Percentiles rank a stretch among this genome's conserved stretches.
Conservation (phyloP, 2,113 vertebrate genomes). For the Sinocyclocheilus anophthalmus region DNA sequence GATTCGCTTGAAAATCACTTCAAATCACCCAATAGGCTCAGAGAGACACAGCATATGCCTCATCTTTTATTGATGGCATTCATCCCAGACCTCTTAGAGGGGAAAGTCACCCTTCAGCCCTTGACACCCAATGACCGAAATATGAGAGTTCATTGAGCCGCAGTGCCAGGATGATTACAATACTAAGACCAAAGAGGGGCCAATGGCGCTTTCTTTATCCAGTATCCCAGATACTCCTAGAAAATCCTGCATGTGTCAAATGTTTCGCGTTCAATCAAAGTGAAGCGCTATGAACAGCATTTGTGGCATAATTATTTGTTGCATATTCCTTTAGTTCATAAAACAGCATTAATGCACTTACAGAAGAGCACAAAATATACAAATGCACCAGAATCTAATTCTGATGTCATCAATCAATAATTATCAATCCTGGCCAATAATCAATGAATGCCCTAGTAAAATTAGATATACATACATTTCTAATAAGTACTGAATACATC, state of each 20-base stretch:
- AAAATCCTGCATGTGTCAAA: background rate
- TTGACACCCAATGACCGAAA: conserved; percentile 31
- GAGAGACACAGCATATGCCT: conserved; percentile 31
- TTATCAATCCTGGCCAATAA: too few species aligned
- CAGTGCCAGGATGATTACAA: conserved; percentile 23
- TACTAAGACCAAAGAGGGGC: conserved; percentile 7
- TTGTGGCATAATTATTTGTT: background rate
- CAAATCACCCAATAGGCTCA: conserved; percentile 22
- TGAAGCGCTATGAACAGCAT: background rate
- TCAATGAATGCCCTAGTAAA: too few species aligned
- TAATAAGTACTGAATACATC: too few species aligned
- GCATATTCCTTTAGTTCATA: background rate
- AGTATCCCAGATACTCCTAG: background rate
- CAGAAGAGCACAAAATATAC: too few species aligned
- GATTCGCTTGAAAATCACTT: conserved; percentile 33
- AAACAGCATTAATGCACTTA: background rate
- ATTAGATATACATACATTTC: too few species aligned
- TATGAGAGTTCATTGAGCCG: conserved; percentile 15
- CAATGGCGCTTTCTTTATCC: conserved; percentile 3
- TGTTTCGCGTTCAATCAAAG: background rate
- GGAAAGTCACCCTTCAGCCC: conserved; percentile 10
- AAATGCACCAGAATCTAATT: too few species aligned
- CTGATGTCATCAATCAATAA: too few species aligned
- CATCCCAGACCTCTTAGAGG: conserved; percentile 31
- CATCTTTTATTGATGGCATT: conserved; percentile 54